Base-by-base conservation (phyloP, 2,113 vertebrate genomes). In the Calonectris borealis region DNA sequence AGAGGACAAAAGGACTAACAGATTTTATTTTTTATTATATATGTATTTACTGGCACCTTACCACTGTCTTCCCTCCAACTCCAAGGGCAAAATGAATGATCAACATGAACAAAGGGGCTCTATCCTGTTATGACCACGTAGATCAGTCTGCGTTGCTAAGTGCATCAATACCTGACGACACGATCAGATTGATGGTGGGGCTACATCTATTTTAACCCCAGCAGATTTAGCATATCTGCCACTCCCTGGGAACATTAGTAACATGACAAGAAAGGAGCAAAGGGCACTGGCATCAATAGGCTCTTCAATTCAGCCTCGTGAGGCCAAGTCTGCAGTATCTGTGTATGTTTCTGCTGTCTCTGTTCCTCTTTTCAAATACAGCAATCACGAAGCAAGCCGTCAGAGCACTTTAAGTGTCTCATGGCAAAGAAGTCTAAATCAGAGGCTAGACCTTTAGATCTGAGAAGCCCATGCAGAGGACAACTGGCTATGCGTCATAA, bases 61-160 rank as follows among this genome's bases (percentile, higher is more conserved):
- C 29, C 71, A 51, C 31, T 70, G 49, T 38, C 64, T 81, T 80
- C 22, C 32, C 40, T 88, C 21, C 34, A 75, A 29, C 26, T 60
- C 26, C 32, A 80, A 73, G 66, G 34, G 19, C 32, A 85, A 70
- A 90, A 91, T 0, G 32, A 16, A 34, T 29, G n/a, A 62, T 38
- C 27, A 40, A 19, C 27, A n/a, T 1, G 7, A 26, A 66, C 7
- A 51, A 78, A 79, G 26, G 24, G n/a, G 26, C 42, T 84, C 60
- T 40, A 6, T 8, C 48, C 32, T 38, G 7, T 46, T 51, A 68
- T 2, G 24, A 64, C 20, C n/a, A 44, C 0, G 0, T 51, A 81
- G 81, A 84, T 91, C 40, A 79, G 57, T 65, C 21, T 26, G 29
- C 2, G 40, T 52, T 91, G 27, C 65, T 85, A 76, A 71, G 89